These are phyloP conservation scores for Drosophila differens DNA, from an alignment of 2,888 invertebrate genomes.

Conservation along the genomic window DNA sequence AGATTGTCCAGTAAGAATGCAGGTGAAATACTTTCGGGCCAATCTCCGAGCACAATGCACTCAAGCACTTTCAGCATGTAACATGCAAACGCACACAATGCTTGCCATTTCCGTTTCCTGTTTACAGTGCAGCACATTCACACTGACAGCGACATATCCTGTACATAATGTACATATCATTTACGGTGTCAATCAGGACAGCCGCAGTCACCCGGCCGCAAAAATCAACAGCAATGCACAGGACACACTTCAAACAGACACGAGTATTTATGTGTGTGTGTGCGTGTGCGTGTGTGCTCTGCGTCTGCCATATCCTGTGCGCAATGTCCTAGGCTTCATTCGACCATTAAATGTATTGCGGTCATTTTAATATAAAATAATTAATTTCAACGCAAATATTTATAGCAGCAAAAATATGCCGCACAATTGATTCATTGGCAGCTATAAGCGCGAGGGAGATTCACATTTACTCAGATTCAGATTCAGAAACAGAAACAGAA, in stretches of 20 bases:
- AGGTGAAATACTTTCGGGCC: conserved; percentile 30
- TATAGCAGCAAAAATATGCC: conserved; percentile 77
- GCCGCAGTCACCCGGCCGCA: conserved; percentile 62
- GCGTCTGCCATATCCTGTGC: conserved; percentile 48
- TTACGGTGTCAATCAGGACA: conserved; percentile 74
- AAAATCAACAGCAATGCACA: conserved; percentile 56
- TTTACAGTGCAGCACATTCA: conserved; percentile 40
- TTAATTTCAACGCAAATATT: conserved; percentile 81
- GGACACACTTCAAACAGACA: conserved; percentile 38
- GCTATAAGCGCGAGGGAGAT: conserved; percentile 18
- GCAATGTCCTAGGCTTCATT: conserved; percentile 44
- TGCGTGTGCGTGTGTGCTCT: conserved; percentile 3
- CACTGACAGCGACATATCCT: conserved; percentile 68
- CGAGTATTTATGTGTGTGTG: background rate
- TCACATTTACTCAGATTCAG: conserved; percentile 10
- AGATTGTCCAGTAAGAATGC: conserved; percentile 46
- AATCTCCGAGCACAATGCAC: conserved; percentile 49
- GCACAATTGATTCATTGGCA: conserved; percentile 73
- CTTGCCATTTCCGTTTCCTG: conserved; percentile 80
- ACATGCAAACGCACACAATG: conserved; percentile 51
- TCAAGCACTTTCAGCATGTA: conserved; percentile 23
- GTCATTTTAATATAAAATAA: conserved; percentile 82
- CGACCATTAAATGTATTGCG: conserved; percentile 77
- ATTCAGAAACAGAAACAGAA: background rate
- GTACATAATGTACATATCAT: conserved; percentile 77